Conservation (phyloP, 1,140 invertebrate species). For the Steinernema khuongi region DNA sequence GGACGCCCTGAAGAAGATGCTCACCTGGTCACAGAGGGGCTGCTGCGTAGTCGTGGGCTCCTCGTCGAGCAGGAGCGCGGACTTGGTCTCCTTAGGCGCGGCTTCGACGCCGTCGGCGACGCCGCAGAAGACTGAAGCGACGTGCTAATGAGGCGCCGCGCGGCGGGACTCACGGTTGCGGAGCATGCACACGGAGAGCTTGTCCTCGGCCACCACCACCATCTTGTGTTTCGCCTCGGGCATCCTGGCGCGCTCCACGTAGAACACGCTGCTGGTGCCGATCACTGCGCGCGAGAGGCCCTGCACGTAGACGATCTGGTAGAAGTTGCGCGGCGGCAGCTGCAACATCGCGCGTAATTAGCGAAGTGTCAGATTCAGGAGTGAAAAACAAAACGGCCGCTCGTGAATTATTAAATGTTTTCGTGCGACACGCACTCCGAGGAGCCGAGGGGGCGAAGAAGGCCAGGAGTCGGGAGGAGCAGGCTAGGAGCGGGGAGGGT, state of each 20-base stretch:
- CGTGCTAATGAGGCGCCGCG: neutral
- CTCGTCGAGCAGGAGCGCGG: neutral
- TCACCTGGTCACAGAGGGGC: conserved; percentile 2
- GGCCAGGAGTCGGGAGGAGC: too few relatives aligned
- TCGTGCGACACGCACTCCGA: neutral
- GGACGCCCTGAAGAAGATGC: neutral
- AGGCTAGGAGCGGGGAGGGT: too few relatives aligned
- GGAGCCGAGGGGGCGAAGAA: neutral
- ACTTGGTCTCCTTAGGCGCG: neutral
- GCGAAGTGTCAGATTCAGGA: conserved; percentile 5
- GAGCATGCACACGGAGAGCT: conserved; percentile 3
- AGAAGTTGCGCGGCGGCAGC: neutral
- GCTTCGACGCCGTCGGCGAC: neutral
- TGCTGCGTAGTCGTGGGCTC: neutral
- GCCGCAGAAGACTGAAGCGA: neutral
- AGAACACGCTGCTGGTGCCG: conserved; percentile 1
- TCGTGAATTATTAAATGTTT: neutral
- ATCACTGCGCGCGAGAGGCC: neutral
- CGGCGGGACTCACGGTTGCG: neutral
- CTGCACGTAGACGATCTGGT: conserved; percentile 9
- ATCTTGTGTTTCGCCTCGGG: conserved; percentile 12
- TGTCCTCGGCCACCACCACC: neutral
- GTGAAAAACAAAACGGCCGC: neutral
- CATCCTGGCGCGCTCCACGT: neutral
- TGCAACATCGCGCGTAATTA: neutral